Percentiles rank a stretch among this genome's conserved stretches.
phyloP scores from a whole-genome alignment of 2,888 invertebrate species.

The Drosophila birchii region DNA sequence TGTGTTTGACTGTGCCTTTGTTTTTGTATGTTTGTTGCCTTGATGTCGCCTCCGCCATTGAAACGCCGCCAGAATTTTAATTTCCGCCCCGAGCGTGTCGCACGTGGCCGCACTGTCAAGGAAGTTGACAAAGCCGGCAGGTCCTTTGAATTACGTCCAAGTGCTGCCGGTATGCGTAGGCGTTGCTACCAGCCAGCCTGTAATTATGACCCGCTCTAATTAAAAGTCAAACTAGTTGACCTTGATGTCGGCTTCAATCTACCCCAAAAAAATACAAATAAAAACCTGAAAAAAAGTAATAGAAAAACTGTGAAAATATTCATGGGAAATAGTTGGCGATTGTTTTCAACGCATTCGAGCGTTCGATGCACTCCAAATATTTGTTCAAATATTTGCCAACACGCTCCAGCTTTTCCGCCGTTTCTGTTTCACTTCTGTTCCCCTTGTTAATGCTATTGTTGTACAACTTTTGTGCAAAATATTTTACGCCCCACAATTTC shows the following conservation, averaged over 20 bases:
- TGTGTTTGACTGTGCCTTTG: slow-evolving; percentile 5
- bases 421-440: slow-evolving; percentile 22
- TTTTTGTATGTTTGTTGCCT: slow-evolving; percentile 24
- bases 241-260: slow-evolving; percentile 34
- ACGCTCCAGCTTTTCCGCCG: slow-evolving; percentile 15
- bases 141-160: slow-evolving; percentile 37
- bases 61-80: slow-evolving; percentile 69
- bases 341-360: slow-evolving; percentile 42
- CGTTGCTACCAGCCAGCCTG: slow-evolving; percentile 26
- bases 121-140: slow-evolving; percentile 35
- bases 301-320: slow-evolving; percentile 31
- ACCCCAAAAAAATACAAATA: background rate
- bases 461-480: slow-evolving; percentile 65
- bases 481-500: slow-evolving; percentile 51
- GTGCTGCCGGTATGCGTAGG: slow-evolving; percentile 30
- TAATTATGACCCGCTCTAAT: slow-evolving; percentile 47
- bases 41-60: slow-evolving; percentile 43
- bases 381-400: slow-evolving; percentile 59
- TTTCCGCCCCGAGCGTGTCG: slow-evolving; percentile 55
- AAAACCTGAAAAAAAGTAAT: slow-evolving; percentile 3
- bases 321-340: slow-evolving; percentile 46
- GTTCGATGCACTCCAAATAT: slow-evolving; percentile 62
- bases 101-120: slow-evolving; percentile 59
- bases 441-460: slow-evolving; percentile 64
- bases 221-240: slow-evolving; percentile 46